Evolutionary conservation across 2,888 invertebrate species (phyloP).

Genomic region (Acleris holmiana): DNA sequence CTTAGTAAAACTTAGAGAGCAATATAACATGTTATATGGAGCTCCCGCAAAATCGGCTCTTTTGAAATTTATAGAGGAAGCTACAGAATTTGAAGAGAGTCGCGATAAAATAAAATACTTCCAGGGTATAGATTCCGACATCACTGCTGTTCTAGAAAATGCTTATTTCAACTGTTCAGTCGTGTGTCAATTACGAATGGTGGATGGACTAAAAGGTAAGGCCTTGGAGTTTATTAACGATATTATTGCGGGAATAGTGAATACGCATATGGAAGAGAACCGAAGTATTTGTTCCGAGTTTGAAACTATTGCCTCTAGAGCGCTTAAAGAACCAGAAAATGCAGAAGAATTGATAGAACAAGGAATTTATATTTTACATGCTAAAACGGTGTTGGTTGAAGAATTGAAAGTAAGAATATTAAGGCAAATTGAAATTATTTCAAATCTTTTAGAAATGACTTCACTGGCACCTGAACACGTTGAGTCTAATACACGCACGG

Average conservation of each 20-base stretch:
- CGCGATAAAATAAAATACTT: conserved; percentile 86
- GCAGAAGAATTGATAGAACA: conserved; percentile 93
- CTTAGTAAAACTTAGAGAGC: conserved; percentile 74
- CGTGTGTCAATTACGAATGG: conserved; percentile 86
- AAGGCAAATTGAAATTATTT: conserved; percentile 86
- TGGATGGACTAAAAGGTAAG: conserved; percentile 84
- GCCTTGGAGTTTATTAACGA: conserved; percentile 84
- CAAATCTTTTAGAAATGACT: conserved; percentile 90
- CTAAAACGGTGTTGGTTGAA: conserved; percentile 89
- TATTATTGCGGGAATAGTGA: conserved; percentile 86
- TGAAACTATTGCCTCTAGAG: conserved; percentile 87
- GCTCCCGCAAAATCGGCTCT: conserved; percentile 73
- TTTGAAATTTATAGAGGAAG: conserved; percentile 73
- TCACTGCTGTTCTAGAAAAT: conserved; percentile 86
- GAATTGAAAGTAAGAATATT: conserved; percentile 88
- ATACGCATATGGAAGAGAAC: conserved; percentile 87
- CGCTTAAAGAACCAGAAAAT: conserved; percentile 89
- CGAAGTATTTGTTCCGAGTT: conserved; percentile 89
- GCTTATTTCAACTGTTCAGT: conserved; percentile 88
- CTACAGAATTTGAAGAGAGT: conserved; percentile 84
- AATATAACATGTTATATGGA: conserved; percentile 85
- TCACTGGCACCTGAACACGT: conserved; percentile 90
- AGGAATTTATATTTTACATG: conserved; percentile 91
- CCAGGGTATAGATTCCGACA: conserved; percentile 83
- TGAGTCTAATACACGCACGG: conserved; percentile 90